Conservation (phyloP, 2,797 vertebrate genomes). For the Poeciliopsis infans region DNA sequence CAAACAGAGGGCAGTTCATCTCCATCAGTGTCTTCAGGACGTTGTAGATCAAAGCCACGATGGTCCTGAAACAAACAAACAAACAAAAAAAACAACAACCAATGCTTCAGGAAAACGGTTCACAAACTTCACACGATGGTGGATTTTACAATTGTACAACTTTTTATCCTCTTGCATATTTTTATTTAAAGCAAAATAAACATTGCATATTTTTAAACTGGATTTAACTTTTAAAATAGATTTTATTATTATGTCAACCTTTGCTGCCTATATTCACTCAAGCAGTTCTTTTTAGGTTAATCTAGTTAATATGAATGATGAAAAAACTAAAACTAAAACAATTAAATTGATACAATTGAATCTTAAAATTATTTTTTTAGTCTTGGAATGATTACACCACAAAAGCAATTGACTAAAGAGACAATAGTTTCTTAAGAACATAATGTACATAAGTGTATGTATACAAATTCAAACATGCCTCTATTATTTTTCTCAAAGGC, state of each 20-base stretch:
- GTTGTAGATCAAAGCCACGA: conserved; percentile 95
- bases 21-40: conserved; percentile 98
- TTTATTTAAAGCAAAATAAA: neutral
- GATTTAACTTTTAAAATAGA: neutral
- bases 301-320: neutral
- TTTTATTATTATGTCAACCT: neutral
- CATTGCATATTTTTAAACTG: neutral
- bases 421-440: neutral
- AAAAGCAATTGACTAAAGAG: neutral
- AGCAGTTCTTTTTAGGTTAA: neutral
- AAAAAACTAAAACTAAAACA: neutral
- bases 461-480: neutral
- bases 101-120: neutral
- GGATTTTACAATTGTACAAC: neutral
- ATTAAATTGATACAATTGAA: neutral
- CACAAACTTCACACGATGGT: neutral
- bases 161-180: neutral
- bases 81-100: neutral
- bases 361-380: neutral
- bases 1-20: conserved; percentile 96
- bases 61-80: conserved; percentile 84
- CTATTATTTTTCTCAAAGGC: neutral
- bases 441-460: neutral
- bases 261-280: neutral
- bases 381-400: neutral